Conservation (phyloP, 2,113 vertebrate genomes). For the Cyanocitta stelleri region DNA sequence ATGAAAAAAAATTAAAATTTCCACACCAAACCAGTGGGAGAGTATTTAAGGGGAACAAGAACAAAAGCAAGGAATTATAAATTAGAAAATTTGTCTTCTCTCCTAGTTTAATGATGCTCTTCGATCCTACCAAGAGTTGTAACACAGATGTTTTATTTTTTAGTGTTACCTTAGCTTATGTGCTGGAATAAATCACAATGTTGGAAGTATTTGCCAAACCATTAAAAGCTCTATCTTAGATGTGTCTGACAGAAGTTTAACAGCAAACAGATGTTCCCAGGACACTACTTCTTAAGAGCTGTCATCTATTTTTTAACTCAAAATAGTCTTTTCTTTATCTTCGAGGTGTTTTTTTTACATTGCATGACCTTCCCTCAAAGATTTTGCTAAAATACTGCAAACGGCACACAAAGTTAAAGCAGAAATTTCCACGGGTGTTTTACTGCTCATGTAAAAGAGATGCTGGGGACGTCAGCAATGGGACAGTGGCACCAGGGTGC, state of each 20-base stretch:
- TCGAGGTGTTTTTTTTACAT: background rate
- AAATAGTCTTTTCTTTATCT: background rate
- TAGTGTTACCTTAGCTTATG: background rate
- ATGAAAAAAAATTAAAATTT: background rate
- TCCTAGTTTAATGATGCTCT: background rate
- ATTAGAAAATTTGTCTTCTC: background rate
- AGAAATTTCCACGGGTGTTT: background rate
- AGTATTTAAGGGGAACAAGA: background rate
- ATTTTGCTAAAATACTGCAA: background rate
- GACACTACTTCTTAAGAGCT: background rate
- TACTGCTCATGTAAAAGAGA: background rate
- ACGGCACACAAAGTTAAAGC: background rate
- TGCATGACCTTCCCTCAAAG: background rate
- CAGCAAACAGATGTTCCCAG: constrained; percentile 28
- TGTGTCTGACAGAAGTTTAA: constrained; percentile 27
- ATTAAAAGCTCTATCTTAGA: background rate
- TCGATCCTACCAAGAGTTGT: background rate
- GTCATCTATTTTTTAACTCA: background rate
- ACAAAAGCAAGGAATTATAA: background rate
- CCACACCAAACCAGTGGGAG: background rate
- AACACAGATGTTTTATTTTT: background rate
- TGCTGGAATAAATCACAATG: background rate
- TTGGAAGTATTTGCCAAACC: background rate
- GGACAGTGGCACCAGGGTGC: background rate
- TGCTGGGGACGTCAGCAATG: background rate